These are phyloP conservation scores for Sisyra nigra DNA, from an alignment of 2,888 invertebrate genomes.

Conservation along the genomic window DNA sequence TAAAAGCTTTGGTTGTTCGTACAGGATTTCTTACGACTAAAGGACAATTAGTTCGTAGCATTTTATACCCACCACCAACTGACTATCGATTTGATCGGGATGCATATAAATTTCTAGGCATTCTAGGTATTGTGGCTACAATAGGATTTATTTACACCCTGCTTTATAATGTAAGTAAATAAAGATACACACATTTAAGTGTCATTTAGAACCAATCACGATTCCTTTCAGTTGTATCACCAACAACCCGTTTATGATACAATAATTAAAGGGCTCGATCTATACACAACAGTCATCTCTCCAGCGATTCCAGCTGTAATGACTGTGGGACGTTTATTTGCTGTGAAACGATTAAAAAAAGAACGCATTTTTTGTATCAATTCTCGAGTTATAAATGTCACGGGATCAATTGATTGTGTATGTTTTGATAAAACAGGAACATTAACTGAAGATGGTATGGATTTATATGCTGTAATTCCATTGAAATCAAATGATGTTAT, in stretches of 20 bases:
- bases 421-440: conserved; percentile 96
- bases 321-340: conserved; percentile 87
- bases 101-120: conserved; percentile 75
- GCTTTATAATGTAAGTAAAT: conserved; percentile 54
- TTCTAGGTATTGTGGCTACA: conserved; percentile 61
- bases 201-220: too few relatives aligned
- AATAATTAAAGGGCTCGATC: conserved; percentile 66
- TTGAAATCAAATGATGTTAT: conserved; percentile 14
- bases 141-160: conserved; percentile 80
- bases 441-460: conserved; percentile 87
- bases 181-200: too few relatives aligned
- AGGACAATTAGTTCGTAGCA: conserved; percentile 73
- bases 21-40: conserved; percentile 89
- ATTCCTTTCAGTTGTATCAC: conserved; percentile 24
- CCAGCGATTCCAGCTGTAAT: conserved; percentile 93
- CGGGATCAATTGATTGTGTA: conserved; percentile 76
- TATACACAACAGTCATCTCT: conserved; percentile 90
- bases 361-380: conserved; percentile 80
- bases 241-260: conserved; percentile 34
- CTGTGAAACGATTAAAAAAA: conserved; percentile 64
- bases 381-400: conserved; percentile 83
- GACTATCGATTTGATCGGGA: conserved; percentile 94
- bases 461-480: conserved; percentile 85
- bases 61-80: conserved; percentile 88
- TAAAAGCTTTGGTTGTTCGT: conserved; percentile 57